Percentiles rank a stretch among this genome's conserved stretches.
These are phyloP conservation scores for Proterorhinus semilunaris DNA, from an alignment of 2,113 vertebrate genomes.

Conservation along the genomic window DNA sequence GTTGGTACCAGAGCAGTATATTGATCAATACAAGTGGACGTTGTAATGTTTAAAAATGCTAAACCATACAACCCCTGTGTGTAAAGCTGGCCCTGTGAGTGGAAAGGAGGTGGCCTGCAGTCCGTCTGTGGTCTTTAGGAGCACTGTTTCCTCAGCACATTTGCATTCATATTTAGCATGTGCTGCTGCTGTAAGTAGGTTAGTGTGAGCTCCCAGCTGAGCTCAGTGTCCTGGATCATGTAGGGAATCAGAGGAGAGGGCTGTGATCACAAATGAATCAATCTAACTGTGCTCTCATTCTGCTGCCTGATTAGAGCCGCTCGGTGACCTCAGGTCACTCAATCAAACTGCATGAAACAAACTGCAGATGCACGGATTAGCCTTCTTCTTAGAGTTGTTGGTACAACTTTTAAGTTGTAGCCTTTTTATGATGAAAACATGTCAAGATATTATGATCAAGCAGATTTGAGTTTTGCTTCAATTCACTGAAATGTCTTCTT, in stretches of 20 bases:
- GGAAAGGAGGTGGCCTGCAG: no score
- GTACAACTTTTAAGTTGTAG: no score
- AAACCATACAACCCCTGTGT: neutral
- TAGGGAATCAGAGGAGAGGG: slow-evolving; percentile 5
- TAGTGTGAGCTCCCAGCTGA: slow-evolving; percentile 26
- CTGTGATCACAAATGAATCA: slow-evolving; percentile 24
- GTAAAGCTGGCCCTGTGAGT: no score
- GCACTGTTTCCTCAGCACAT: neutral
- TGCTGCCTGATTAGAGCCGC: slow-evolving; percentile 11
- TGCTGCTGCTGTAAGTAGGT: slow-evolving; percentile 37
- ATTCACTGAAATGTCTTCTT: no score
- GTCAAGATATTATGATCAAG: no score
- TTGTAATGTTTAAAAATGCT: neutral
- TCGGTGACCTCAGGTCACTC: neutral
- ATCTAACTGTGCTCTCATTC: slow-evolving; percentile 26
- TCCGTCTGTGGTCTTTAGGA: neutral
- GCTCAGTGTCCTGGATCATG: slow-evolving; percentile 32
- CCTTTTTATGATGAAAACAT: no score
- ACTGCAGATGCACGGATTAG: neutral
- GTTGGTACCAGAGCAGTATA: neutral
- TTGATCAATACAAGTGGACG: neutral
- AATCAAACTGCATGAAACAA: neutral
- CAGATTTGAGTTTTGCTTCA: no score
- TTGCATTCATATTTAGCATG: neutral
- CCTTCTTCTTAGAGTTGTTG: neutral